Percentiles rank a stretch among this genome's conserved stretches.
Evolutionary conservation across 2,888 invertebrate genomes (phyloP).

Genomic region (Anarsia innoxiella): DNA sequence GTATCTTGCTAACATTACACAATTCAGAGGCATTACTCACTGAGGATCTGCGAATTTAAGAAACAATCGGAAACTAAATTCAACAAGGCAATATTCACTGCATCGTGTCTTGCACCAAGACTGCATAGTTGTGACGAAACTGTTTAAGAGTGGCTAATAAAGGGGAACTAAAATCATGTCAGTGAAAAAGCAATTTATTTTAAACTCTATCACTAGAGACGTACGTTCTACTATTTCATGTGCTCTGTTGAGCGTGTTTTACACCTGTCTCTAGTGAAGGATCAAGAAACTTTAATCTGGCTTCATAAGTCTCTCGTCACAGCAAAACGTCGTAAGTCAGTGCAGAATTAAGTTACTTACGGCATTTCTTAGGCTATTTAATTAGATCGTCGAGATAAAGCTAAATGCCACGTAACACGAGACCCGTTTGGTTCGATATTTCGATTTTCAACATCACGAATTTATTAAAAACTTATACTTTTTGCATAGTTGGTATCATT

Average conservation of each 20-base stretch:
- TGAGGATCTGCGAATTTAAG: too few relatives aligned
- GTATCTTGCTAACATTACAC: too few relatives aligned
- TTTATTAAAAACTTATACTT: conserved; percentile 27
- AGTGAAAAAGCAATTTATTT: conserved; percentile 26
- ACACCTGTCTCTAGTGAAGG: conserved; percentile 57
- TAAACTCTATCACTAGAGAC: conserved; percentile 30
- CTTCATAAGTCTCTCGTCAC: conserved; percentile 37
- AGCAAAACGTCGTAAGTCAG: conserved; percentile 43
- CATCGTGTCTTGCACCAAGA: conserved; percentile 21
- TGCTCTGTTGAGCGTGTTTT: conserved; percentile 28
- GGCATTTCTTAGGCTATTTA: conserved; percentile 47
- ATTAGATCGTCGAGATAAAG: conserved; percentile 55
- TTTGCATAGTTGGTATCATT: too few relatives aligned
- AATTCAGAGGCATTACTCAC: too few relatives aligned
- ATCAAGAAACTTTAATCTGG: conserved; percentile 61
- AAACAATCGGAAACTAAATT: too few relatives aligned
- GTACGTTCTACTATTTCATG: conserved; percentile 31
- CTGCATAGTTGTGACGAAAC: conserved; percentile 44
- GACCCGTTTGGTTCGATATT: conserved; percentile 42
- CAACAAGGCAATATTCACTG: too few relatives aligned
- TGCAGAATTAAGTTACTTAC: conserved; percentile 37
- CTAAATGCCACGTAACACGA: conserved; percentile 53
- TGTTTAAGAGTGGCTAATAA: conserved; percentile 40
- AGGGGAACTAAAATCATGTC: conserved; percentile 41
- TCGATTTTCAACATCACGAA: conserved; percentile 38